Conservation (phyloP, 1,140 invertebrate species). For the Paraescarpia echinospica region DNA sequence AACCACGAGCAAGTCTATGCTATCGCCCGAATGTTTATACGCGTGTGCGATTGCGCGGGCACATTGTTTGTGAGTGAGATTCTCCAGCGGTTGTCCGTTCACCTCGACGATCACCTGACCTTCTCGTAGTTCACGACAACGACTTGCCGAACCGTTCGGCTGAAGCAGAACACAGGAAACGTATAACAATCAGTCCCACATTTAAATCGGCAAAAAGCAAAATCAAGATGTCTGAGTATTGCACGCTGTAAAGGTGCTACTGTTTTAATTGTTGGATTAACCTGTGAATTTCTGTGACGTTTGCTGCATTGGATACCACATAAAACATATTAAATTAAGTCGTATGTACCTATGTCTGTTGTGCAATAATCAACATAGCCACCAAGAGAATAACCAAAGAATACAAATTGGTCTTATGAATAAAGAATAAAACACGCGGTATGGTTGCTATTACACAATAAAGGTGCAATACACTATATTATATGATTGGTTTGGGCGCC, state of each 20-base stretch:
- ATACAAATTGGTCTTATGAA: background rate
- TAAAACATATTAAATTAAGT: too few relatives aligned
- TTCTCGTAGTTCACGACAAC: conserved; percentile 85
- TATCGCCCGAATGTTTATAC: conserved; percentile 34
- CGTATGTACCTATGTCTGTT: too few relatives aligned
- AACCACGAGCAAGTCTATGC: background rate
- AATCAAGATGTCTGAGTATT: background rate
- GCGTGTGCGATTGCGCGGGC: conserved; percentile 48
- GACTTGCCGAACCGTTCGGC: conserved; percentile 87
- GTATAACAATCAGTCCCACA: conserved; percentile 14
- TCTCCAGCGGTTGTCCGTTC: conserved; percentile 81
- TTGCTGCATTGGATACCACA: background rate
- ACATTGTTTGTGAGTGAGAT: conserved; percentile 45
- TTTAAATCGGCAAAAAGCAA: background rate
- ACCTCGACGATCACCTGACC: conserved; percentile 92
- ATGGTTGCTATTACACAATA: conserved; percentile 2
- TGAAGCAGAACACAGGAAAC: conserved; percentile 58
- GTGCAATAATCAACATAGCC: too few relatives aligned
- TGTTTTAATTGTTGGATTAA: background rate
- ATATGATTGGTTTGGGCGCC: too few relatives aligned
- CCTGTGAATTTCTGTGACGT: background rate
- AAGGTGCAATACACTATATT: conserved; percentile 5
- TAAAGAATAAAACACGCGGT: background rate
- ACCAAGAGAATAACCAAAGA: conserved; percentile 7
- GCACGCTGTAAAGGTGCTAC: background rate